Evolutionary conservation across 2,797 vertebrate genomes (phyloP).

Genomic region (Eurystomus glaucurus): DNA sequence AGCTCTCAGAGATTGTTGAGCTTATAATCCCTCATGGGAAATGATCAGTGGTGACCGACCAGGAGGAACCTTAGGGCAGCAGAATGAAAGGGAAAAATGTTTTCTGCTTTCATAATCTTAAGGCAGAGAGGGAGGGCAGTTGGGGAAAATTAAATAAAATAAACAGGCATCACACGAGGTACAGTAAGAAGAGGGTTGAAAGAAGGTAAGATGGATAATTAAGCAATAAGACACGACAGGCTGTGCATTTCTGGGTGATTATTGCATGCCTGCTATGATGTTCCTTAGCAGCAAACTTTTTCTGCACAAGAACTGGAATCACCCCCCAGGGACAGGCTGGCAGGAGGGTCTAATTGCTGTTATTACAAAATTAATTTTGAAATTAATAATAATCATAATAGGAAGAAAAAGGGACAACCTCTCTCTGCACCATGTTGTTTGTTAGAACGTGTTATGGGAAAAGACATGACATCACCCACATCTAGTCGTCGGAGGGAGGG

Average conservation of each 20-base stretch:
- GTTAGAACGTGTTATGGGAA: background rate
- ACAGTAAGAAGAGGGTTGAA: constrained; percentile 32
- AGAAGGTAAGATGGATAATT: constrained; percentile 70
- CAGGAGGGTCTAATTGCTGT: constrained; percentile 33
- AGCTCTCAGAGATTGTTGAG: background rate
- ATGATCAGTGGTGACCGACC: background rate
- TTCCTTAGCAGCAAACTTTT: constrained; percentile 8
- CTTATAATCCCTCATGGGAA: background rate
- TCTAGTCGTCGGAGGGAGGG: background rate
- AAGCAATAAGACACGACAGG: constrained; percentile 67
- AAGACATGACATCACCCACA: constrained; percentile 1
- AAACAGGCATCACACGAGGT: background rate
- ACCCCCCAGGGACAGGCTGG: constrained; percentile 26
- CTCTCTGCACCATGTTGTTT: background rate
- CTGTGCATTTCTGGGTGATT: constrained; percentile 50
- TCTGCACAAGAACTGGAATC: background rate
- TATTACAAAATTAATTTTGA: constrained; percentile 59
- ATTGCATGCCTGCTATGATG: constrained; percentile 22
- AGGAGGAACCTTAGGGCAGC: background rate
- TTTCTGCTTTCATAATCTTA: background rate
- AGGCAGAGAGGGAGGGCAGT: background rate
- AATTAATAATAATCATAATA: constrained; percentile 39
- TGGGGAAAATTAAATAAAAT: constrained; percentile 12
- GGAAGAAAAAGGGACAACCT: background rate
- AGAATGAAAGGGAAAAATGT: constrained; percentile 14